These are phyloP conservation scores for Sipha flava DNA, from an alignment of 1,140 invertebrate species.

Conservation along the genomic window DNA sequence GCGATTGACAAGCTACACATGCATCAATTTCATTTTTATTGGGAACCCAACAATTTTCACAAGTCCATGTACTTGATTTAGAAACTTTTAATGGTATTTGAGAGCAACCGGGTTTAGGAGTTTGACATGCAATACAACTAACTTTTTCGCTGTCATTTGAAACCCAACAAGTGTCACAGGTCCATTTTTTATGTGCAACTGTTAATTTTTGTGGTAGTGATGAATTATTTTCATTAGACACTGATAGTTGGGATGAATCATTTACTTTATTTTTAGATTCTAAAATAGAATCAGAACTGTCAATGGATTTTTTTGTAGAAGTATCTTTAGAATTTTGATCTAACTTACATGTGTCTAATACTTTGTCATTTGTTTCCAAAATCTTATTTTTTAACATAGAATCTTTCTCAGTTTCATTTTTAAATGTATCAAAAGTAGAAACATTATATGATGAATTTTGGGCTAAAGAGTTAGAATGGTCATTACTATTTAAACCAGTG, in stretches of 20 bases:
- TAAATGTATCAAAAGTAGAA: neutral
- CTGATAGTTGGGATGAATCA: neutral
- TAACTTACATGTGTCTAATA: neutral
- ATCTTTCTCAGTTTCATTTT: neutral
- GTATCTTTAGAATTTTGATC: neutral
- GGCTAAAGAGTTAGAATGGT: neutral
- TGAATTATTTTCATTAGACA: neutral
- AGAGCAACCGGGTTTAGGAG: neutral
- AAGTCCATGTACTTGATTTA: conserved; percentile 48
- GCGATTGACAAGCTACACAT: conserved; percentile 46
- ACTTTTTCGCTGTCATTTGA: conserved; percentile 40
- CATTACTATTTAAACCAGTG: neutral
- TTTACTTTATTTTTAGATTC: neutral
- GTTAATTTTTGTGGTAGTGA: neutral
- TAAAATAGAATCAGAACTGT: neutral
- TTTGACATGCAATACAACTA: conserved; percentile 18
- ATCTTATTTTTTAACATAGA: neutral
- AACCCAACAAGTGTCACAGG: conserved; percentile 40
- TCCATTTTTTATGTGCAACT: neutral
- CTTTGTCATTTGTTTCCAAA: neutral
- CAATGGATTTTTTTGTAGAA: neutral
- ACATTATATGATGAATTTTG: neutral
- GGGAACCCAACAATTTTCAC: conserved; percentile 45
- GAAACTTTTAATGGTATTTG: neutral
- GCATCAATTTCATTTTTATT: conserved; percentile 41